Conservation (phyloP, 2,888 invertebrate genomes). For the Bombylius discolor region DNA sequence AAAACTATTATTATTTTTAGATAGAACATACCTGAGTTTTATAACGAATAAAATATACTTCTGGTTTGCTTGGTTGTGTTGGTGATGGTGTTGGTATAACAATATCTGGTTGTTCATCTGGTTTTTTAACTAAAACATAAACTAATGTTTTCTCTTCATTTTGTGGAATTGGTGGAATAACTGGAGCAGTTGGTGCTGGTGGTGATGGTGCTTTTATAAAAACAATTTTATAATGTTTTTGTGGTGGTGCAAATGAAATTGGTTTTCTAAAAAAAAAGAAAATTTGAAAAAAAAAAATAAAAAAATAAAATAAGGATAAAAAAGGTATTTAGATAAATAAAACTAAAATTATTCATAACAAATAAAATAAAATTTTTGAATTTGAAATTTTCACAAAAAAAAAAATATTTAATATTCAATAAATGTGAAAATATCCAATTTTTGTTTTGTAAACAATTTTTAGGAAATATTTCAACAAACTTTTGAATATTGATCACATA, state of each 20-base stretch:
- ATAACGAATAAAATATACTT: conserved; percentile 63
- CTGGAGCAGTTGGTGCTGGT: conserved; percentile 47
- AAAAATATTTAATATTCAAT: too few relatives aligned
- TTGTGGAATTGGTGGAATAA: conserved; percentile 49
- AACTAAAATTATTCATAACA: too few relatives aligned
- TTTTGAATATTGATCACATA: too few relatives aligned
- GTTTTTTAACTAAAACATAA: conserved; percentile 62
- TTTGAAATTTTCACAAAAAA: too few relatives aligned
- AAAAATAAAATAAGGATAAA: background rate
- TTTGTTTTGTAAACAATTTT: too few relatives aligned
- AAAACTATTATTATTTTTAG: too few relatives aligned
- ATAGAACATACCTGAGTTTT: conserved; percentile 44
- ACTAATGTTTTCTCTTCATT: conserved; percentile 63
- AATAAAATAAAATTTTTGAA: too few relatives aligned
- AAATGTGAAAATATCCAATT: too few relatives aligned
- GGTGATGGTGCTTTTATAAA: conserved; percentile 61
- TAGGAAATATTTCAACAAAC: too few relatives aligned
- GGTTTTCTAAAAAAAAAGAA: conserved; percentile 35
- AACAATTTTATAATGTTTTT: conserved; percentile 67
- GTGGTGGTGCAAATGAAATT: conserved; percentile 45
- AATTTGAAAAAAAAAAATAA: conserved; percentile 3
- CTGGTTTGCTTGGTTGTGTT: conserved; percentile 61
- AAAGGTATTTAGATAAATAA: too few relatives aligned
- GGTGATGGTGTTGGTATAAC: conserved; percentile 54
- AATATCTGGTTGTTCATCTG: conserved; percentile 56